Percentiles rank a stretch among this genome's conserved stretches.
Conservation (phyloP, 1,140 invertebrate species). For the Drosophila elegans region DNA sequence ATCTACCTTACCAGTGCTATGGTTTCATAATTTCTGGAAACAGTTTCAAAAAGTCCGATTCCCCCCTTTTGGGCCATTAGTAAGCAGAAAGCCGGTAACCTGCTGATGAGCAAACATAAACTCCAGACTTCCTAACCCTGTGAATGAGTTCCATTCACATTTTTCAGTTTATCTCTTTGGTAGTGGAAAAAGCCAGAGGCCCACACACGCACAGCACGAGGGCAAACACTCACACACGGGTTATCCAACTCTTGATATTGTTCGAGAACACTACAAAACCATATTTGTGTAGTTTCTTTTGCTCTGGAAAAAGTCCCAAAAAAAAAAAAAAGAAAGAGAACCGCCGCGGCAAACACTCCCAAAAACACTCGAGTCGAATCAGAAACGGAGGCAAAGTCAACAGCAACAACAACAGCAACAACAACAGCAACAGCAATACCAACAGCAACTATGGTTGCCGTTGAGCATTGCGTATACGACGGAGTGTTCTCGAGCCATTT, state of each 20-base stretch:
- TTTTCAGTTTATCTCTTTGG: slow-evolving; percentile 50
- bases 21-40: slow-evolving; percentile 63
- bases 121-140: slow-evolving; percentile 13
- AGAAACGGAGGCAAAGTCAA: slow-evolving; percentile 30
- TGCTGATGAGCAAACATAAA: slow-evolving; percentile 28
- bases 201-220: slow-evolving; percentile 37
- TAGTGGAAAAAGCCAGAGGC: slow-evolving; percentile 75
- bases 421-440: slow-evolving; percentile 8
- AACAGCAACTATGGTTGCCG: slow-evolving; percentile 15
- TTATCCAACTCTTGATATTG: slow-evolving; percentile 16
- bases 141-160: slow-evolving; percentile 74
- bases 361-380: slow-evolving; percentile 8
- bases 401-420: slow-evolving; percentile 13
- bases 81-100: slow-evolving; percentile 35
- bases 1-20: slow-evolving; percentile 5
- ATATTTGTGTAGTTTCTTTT: slow-evolving; percentile 18
- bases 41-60: slow-evolving; percentile 39
- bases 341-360: slow-evolving; percentile 6
- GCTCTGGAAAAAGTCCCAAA: slow-evolving; percentile 15
- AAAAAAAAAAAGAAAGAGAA: slow-evolving; percentile 6
- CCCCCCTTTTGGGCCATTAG: slow-evolving; percentile 3
- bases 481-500: slow-evolving; percentile 26
- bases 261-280: slow-evolving; percentile 45
- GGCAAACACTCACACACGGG: slow-evolving; percentile 36
- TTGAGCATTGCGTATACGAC: slow-evolving; percentile 51